A percentile compares a stretch with the other conserved stretches of the same genome.
Evolutionary conservation across 2,888 invertebrate species (phyloP).

Genomic region (Xanthia togata): DNA sequence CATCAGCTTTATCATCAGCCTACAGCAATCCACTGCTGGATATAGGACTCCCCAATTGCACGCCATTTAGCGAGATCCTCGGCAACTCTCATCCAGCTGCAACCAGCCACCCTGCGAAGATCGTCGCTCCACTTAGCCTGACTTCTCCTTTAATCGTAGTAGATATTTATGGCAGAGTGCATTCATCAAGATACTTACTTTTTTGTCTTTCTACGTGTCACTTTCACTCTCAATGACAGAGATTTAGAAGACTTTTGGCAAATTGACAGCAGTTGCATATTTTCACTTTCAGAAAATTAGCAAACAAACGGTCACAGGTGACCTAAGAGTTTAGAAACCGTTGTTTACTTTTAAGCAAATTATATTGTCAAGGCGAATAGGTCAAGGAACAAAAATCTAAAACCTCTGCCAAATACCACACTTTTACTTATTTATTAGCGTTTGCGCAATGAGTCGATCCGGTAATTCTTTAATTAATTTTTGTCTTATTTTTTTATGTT

Average conservation of each 20-base stretch:
- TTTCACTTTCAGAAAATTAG: slow-evolving; percentile 43
- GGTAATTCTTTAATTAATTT: background rate
- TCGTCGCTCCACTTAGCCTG: background rate
- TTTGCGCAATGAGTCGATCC: background rate
- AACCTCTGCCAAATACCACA: slow-evolving; percentile 28
- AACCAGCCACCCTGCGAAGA: background rate
- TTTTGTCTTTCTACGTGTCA: slow-evolving; percentile 5
- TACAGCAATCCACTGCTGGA: background rate
- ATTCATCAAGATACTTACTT: background rate
- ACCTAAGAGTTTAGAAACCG: slow-evolving; percentile 19
- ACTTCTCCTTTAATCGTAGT: background rate
- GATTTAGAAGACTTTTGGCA: slow-evolving; percentile 28
- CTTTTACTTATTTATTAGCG: slow-evolving; percentile 30
- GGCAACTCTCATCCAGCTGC: no score
- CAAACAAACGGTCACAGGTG: slow-evolving; percentile 21
- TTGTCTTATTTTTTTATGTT: background rate
- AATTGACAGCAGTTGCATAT: background rate
- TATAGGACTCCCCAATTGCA: no score
- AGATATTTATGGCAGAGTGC: background rate
- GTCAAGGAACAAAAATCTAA: slow-evolving; percentile 17
- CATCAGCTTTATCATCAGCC: background rate
- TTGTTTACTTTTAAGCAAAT: slow-evolving; percentile 10
- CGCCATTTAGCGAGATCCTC: no score
- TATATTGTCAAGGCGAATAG: slow-evolving; percentile 21
- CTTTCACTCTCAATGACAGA: slow-evolving; percentile 17